Evolutionary conservation across 2,888 invertebrate species (phyloP), one percentile per base, ranked within the genome.

Genomic region (Drosophila barbarae): DNA sequence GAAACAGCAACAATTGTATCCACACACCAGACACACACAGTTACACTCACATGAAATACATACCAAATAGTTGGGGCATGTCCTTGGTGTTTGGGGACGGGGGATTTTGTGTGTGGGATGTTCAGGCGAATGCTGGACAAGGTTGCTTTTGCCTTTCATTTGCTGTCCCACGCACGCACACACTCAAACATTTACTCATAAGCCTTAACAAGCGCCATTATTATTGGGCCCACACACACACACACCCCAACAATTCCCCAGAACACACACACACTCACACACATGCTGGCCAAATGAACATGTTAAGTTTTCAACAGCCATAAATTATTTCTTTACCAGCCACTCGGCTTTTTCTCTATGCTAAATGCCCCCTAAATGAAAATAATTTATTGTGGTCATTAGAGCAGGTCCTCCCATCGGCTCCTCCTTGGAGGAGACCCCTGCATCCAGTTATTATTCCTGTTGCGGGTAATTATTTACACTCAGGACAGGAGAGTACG

Each of bases 301-400:
- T 79, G 78, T 79, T 79, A 79, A 83, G 78, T 79, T 79, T 79
- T 79, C 83, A 79, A 83, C 78, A 83, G 75, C 80, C 70, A 83
- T 83, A 79, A 79, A 79, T 79, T 80, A 78, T 78, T 78, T 83
- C 78, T 71, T 82, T 55, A 74, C 69, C 80, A 79, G 83, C 52
- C 58, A 58, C 64, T 69, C 56, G 50, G 49, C 55, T 65, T 72
- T 72, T 60, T 57, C 63, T 60, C 64, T 66, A 78, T 77, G 78
- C 80, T 78, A 78, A 78, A 82, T 75, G 80, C 80, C 73, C 73
- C 73, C 78, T 82, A 78, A 78, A 78, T 78, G 80, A 78, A 78
- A 79, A 83, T 78, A 82, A 78, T 78, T 82, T 83, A 78, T 78
- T 78, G 80, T 73, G 78, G 83, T 80, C 80, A 82, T 78, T 78